Evolutionary conservation across 2,888 invertebrate genomes (phyloP).

Genomic region (Hedya salicella): DNA sequence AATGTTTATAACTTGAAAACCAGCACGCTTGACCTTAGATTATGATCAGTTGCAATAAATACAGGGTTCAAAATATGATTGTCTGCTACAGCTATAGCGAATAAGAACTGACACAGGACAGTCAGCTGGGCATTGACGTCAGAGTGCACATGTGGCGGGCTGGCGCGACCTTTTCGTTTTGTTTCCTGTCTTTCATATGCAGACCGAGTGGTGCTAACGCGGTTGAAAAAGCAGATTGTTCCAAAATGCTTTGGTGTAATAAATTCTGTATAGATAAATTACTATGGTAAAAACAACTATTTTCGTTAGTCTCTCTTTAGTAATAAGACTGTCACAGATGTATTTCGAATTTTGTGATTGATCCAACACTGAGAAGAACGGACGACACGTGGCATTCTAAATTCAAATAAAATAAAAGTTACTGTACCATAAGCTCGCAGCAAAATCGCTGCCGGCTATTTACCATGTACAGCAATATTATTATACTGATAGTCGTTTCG

Average conservation of each 20-base stretch:
- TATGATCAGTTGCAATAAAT: not conserved
- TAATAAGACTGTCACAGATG: too few species aligned
- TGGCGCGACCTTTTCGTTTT: slow-evolving; percentile 39
- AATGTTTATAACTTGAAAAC: not conserved
- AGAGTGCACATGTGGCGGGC: slow-evolving; percentile 37
- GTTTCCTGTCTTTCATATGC: slow-evolving; percentile 39
- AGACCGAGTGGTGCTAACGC: slow-evolving; percentile 5
- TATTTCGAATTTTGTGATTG: too few species aligned
- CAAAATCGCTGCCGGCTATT: too few species aligned
- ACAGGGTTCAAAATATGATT: not conserved
- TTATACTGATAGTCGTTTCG: too few species aligned
- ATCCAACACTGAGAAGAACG: too few species aligned
- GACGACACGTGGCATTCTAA: too few species aligned
- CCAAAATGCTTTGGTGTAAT: not conserved
- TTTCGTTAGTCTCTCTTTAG: too few species aligned
- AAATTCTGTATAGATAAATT: too few species aligned
- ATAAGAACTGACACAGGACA: slow-evolving; percentile 6
- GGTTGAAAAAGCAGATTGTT: slow-evolving; percentile 18
- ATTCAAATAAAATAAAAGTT: too few species aligned
- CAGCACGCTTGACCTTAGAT: not conserved
- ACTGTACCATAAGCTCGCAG: too few species aligned
- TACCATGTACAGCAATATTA: too few species aligned
- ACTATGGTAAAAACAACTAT: too few species aligned
- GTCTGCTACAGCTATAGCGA: not conserved
- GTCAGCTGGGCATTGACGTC: slow-evolving; percentile 39